Base-by-base conservation (phyloP, 2,888 invertebrate species). In the Pachliopta kotzebuea region DNA sequence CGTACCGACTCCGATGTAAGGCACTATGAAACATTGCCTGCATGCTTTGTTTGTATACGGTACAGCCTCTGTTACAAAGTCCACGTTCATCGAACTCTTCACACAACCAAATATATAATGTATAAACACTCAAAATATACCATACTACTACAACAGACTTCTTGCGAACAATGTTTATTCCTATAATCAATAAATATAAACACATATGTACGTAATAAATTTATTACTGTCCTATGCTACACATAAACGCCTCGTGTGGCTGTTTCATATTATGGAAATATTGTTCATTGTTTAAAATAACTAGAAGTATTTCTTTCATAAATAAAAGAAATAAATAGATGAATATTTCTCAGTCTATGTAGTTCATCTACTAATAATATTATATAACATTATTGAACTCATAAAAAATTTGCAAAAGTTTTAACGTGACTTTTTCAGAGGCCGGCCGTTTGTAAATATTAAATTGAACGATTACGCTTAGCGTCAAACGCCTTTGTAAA, bases 1-100 rank as follows among this genome's bases (percentile, higher is more conserved):
- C 92, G 94, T 94, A 88, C 93, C 94, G 76, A 94, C 95, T 81
- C 94, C 95, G 81, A 92, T 92, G 94, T 94, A 94, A 94, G 94
- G 90, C 85, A 83, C 77, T 77, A 81, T 75, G 72, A 74, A 76
- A 72, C 80, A 82, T 77, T 81, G 83, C 83, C 83, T 86, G 90
- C 90, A 90, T 90, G 90, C 88, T 89, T 86, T 87, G 82, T 84
- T 83, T 88, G 83, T 84, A 86, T 77, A 79, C 77, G 82, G 78
- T 77, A 74, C 75, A 76, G 80, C 81, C 82, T 77, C 73, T 73
- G 80, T 78, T 79, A 74, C 68, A 65, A 61, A 56, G 60, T 65
- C 23, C n/a, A 64, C 59, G 49, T 63, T 20, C 9, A 31, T n/a
- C 56, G 20, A 29, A 23, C 20, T 45, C 18, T 50, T 37, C 14